These are phyloP conservation scores for Limanda limanda DNA, from an alignment of 2,113 vertebrate species.

Conservation along the genomic window DNA sequence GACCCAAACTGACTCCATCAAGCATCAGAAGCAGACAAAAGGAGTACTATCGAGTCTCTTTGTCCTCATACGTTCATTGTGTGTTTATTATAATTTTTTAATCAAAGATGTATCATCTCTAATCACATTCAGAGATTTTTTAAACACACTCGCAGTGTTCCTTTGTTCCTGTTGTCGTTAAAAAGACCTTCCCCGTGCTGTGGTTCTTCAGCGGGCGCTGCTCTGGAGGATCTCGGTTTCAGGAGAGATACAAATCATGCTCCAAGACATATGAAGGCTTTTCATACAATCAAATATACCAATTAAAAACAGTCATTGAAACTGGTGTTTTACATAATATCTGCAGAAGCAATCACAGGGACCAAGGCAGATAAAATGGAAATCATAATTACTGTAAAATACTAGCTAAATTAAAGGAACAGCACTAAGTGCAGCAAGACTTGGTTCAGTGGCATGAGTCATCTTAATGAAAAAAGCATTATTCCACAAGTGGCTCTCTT, in stretches of 20 bases:
- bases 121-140: slow-evolving; percentile 52
- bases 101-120: slow-evolving; percentile 38
- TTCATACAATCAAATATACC: slow-evolving; percentile 72
- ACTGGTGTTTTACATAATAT: slow-evolving; percentile 56
- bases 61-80: slow-evolving; percentile 9
- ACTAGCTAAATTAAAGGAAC: slow-evolving; percentile 36
- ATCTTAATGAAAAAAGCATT: slow-evolving; percentile 20
- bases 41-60: slow-evolving; percentile 14
- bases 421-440: slow-evolving; percentile 57
- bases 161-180: slow-evolving; percentile 21
- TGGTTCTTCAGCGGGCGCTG: slow-evolving; percentile 33
- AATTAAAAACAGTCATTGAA: slow-evolving; percentile 70
- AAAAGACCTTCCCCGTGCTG: slow-evolving; percentile 53
- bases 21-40: slow-evolving; percentile 55
- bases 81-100: slow-evolving; percentile 3
- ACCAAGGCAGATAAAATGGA: slow-evolving; percentile 56
- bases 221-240: slow-evolving; percentile 61
- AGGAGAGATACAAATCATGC: slow-evolving; percentile 71
- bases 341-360: slow-evolving; percentile 60
- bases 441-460: slow-evolving; percentile 32
- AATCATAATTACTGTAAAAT: slow-evolving; percentile 45
- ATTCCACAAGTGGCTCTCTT: slow-evolving; percentile 35
- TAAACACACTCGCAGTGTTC: slow-evolving; percentile 33
- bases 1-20: slow-evolving; percentile 27
- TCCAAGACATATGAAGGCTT: slow-evolving; percentile 72